A percentile compares a stretch with the other conserved stretches of the same genome.
These are phyloP conservation scores for Pentamera pediparva DNA, from an alignment of 53 echinoderm and acorn worm species.

Conservation along the genomic window DNA sequence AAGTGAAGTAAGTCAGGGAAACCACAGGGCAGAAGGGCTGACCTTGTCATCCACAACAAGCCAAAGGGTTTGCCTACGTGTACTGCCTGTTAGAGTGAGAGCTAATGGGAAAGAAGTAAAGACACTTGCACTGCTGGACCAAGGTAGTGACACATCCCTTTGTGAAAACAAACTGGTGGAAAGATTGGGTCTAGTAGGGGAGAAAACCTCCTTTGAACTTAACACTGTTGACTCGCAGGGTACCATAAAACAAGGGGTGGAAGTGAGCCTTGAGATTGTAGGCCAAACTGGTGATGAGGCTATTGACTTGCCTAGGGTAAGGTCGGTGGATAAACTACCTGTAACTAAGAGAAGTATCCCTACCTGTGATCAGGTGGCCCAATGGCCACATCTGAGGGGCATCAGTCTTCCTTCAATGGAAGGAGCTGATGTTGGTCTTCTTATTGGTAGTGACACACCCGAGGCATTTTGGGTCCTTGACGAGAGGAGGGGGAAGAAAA, in stretches of 20 bases:
- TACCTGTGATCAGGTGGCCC: conserved; percentile 11
- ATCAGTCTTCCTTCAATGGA: conserved; percentile 30
- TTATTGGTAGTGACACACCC: conserved; percentile 54
- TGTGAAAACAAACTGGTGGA: conserved; percentile 27
- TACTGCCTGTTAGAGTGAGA: neutral
- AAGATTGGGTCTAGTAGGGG: conserved; percentile 3
- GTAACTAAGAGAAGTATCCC: conserved; percentile 25
- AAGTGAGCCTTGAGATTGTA: neutral
- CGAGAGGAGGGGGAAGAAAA: conserved; percentile 35
- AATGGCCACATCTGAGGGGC: conserved; percentile 22
- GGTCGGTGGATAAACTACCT: conserved; percentile 28
- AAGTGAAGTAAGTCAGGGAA: neutral
- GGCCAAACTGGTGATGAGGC: neutral
- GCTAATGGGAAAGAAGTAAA: neutral
- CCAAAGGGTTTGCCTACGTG: neutral
- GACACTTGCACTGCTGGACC: conserved; percentile 39
- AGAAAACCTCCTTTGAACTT: conserved; percentile 12
- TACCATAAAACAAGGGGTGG: neutral
- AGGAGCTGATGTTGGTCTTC: conserved; percentile 28
- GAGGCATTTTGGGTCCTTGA: conserved; percentile 61
- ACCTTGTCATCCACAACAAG: neutral
- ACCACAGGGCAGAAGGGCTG: neutral
- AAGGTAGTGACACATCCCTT: conserved; percentile 37
- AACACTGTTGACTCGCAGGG: conserved; percentile 32
- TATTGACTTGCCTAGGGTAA: conserved; percentile 23